phyloP scores from a whole-genome alignment of 2,888 invertebrate genomes.

The Ormia ochracea region DNA sequence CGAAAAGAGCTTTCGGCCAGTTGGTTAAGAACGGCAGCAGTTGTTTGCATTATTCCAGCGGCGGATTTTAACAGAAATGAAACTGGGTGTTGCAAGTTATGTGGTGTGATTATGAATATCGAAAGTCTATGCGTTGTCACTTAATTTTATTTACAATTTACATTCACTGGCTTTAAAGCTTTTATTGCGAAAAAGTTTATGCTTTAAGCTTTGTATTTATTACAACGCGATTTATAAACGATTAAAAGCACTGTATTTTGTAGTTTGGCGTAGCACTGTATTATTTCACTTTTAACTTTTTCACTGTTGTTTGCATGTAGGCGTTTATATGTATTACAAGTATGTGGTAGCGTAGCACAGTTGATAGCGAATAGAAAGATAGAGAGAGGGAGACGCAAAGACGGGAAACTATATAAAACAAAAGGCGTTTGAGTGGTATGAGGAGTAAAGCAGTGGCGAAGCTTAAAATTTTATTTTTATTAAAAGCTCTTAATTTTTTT shows the following conservation, averaged over 20 bases:
- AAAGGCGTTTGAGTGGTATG: not conserved
- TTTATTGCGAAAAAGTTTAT: not conserved
- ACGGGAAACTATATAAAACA: not conserved
- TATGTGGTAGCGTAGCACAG: not conserved
- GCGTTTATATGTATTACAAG: not conserved
- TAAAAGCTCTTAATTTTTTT: not conserved
- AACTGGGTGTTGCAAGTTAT: constrained; percentile 16
- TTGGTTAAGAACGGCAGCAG: constrained; percentile 17
- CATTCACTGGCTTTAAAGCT: not conserved
- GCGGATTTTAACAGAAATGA: constrained; percentile 5
- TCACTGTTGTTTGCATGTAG: not conserved
- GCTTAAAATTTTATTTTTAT: not conserved
- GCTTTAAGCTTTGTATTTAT: not conserved
- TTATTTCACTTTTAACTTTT: not conserved
- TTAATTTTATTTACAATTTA: constrained; percentile 12
- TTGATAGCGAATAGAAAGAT: too few species aligned
- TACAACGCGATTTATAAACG: not conserved
- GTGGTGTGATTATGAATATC: constrained; percentile 9
- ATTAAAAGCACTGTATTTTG: not conserved
- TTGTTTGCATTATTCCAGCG: constrained; percentile 10
- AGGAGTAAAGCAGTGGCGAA: not conserved
- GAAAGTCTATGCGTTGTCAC: not conserved
- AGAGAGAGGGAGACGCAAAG: not conserved
- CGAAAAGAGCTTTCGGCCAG: not conserved
- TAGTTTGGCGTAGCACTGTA: not conserved